A percentile compares a stretch with the other conserved stretches of the same genome.
These are phyloP conservation scores for Tokudaia muenninki DNA, from an alignment of 2,797 vertebrate species.

Conservation along the genomic window DNA sequence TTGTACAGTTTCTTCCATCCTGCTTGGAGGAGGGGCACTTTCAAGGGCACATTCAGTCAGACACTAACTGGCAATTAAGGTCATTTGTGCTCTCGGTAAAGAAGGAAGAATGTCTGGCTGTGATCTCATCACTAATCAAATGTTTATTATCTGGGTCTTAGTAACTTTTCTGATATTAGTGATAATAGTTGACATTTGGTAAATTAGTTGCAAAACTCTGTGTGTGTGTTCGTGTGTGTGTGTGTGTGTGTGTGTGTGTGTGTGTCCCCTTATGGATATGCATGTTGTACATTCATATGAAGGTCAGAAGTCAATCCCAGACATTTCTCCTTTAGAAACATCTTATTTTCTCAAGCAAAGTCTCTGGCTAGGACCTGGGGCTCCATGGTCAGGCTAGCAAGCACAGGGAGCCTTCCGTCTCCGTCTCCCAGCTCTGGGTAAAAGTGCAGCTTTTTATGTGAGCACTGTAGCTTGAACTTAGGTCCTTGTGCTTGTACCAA, in stretches of 20 bases:
- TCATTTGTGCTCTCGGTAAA: neutral
- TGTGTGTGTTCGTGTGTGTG: neutral
- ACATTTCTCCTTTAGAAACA: neutral
- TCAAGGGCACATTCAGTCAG: conserved; percentile 11
- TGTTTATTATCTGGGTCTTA: neutral
- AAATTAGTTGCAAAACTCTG: neutral
- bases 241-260: neutral
- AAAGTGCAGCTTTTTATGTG: neutral
- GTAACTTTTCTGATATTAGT: conserved; percentile 21
- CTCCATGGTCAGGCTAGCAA: neutral
- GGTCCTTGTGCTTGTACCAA: neutral
- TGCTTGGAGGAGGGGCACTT: conserved; percentile 18
- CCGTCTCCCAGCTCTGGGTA: neutral
- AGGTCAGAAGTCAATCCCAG: neutral
- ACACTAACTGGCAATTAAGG: conserved; percentile 25
- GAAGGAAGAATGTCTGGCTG: neutral
- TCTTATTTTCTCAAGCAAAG: neutral
- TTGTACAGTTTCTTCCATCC: conserved; percentile 46
- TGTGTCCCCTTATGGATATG: neutral
- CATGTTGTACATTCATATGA: neutral
- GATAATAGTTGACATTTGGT: conserved; percentile 13
- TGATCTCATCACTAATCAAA: neutral
- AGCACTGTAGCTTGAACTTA: neutral
- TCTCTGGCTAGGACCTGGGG: neutral
- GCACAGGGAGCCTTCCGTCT: no score